Percentiles rank a stretch among this genome's conserved stretches.
Conservation (phyloP, 1,140 invertebrate species). For the Cherax destructor region DNA sequence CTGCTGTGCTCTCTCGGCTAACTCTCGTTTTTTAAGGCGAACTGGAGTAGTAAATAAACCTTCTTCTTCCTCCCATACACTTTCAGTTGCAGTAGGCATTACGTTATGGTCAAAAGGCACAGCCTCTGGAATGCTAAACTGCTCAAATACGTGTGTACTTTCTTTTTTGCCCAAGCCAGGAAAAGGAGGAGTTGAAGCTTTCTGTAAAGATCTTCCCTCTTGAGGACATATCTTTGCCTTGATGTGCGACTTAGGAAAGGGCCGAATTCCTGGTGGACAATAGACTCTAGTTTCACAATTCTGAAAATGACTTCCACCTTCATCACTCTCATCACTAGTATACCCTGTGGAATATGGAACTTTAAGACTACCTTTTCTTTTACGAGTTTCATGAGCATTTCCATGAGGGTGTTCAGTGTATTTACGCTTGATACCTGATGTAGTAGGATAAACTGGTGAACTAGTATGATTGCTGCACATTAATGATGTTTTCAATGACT, state of each 20-base stretch:
- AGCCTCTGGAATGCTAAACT: neutral
- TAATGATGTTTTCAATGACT: neutral
- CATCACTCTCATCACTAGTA: constrained; percentile 56
- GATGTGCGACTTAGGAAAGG: constrained; percentile 4
- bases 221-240: neutral
- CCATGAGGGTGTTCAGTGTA: constrained; percentile 14
- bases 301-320: constrained; percentile 17
- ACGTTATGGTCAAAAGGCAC: neutral
- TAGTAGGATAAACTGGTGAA: constrained; percentile 13
- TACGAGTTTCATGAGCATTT: neutral
- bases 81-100: neutral
- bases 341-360: constrained; percentile 27
- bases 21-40: constrained; percentile 26
- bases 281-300: neutral
- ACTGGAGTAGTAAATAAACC: constrained; percentile 14
- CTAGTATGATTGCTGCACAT: neutral
- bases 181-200: neutral
- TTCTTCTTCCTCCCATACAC: constrained; percentile 24
- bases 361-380: constrained; percentile 4
- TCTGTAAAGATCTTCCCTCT: neutral
- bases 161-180: neutral
- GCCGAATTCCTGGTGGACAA: neutral
- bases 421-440: constrained; percentile 35
- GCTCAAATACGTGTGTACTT: neutral
- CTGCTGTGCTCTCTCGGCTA: constrained; percentile 37